Evolutionary conservation across 1,140 invertebrate genomes (phyloP).

Genomic region (Cyphomyrmex costatus): DNA sequence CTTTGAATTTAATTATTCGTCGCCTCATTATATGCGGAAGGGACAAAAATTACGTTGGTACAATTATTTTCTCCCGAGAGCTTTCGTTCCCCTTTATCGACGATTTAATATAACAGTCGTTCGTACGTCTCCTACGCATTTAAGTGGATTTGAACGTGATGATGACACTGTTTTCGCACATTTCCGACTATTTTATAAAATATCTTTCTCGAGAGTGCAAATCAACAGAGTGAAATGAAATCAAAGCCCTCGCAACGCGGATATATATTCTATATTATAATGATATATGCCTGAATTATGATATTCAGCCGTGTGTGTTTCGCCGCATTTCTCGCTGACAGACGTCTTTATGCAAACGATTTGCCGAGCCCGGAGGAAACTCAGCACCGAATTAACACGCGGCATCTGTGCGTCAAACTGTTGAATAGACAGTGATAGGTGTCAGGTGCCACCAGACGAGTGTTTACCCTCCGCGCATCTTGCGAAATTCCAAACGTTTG

Average conservation of each 20-base stretch:
- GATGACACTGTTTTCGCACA: neutral
- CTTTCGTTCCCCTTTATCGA: conserved; percentile 45
- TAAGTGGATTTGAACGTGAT: conserved; percentile 7
- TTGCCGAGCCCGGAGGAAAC: conserved; percentile 29
- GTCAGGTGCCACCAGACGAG: conserved; percentile 57
- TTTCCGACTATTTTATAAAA: neutral
- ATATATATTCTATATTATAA: neutral
- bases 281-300: conserved; percentile 47
- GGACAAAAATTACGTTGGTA: conserved; percentile 49
- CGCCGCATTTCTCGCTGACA: conserved; percentile 24
- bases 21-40: conserved; percentile 57
- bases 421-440: conserved; percentile 63
- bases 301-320: conserved; percentile 22
- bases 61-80: conserved; percentile 62
- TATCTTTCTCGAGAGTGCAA: neutral
- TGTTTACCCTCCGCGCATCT: conserved; percentile 44
- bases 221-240: neutral
- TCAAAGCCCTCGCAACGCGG: neutral
- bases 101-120: conserved; percentile 32
- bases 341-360: conserved; percentile 60
- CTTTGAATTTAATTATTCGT: conserved; percentile 67
- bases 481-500: conserved; percentile 63
- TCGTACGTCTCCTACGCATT: neutral
- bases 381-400: conserved; percentile 59
- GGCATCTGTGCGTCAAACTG: conserved; percentile 55